Conservation (phyloP, 2,113 vertebrate species). For the Micronycteris hirsuta region DNA sequence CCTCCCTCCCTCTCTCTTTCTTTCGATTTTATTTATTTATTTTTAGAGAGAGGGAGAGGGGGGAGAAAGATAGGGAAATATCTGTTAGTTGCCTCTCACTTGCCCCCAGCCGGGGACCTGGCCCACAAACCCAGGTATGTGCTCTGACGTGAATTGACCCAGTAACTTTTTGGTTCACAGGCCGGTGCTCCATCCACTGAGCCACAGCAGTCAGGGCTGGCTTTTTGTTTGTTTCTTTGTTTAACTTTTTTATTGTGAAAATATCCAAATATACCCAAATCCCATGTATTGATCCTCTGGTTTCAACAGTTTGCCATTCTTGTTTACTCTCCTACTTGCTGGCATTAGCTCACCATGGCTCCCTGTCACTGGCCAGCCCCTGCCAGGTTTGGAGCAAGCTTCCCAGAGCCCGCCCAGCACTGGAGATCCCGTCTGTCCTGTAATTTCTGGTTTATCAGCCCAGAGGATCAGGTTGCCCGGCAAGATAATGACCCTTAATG, state of each 20-base stretch:
- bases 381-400: background rate
- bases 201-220: too few relatives aligned
- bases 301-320: background rate
- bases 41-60: too few relatives aligned
- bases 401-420: background rate
- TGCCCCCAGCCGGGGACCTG: too few relatives aligned
- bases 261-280: background rate
- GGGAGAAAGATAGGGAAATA: too few relatives aligned
- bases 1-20: background rate
- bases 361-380: background rate
- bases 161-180: too few relatives aligned
- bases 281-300: background rate
- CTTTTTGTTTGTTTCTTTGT: background rate
- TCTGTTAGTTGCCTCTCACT: too few relatives aligned
- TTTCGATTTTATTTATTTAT: too few relatives aligned
- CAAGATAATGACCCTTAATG: slow-evolving; percentile 36
- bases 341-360: background rate
- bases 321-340: background rate
- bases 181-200: too few relatives aligned
- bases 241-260: background rate
- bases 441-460: slow-evolving; percentile 23
- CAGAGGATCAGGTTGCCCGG: slow-evolving; percentile 24
- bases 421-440: background rate
- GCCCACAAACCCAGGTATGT: too few relatives aligned
- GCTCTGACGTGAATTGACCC: too few relatives aligned